These are phyloP conservation scores for Drosophila kikkawai DNA, from an alignment of 1,140 invertebrate species.

Conservation along the genomic window DNA sequence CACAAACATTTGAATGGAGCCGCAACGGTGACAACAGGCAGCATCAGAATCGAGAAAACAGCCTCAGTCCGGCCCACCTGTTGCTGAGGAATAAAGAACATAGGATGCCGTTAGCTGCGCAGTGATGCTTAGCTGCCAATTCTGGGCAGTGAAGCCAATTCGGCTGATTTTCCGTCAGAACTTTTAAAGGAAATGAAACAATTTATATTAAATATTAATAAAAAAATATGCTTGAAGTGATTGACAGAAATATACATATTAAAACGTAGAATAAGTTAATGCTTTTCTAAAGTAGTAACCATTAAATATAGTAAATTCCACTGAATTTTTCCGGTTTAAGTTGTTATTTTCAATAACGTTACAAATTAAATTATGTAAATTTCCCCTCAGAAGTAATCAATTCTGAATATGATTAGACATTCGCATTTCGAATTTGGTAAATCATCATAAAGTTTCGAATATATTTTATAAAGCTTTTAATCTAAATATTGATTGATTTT, in stretches of 20 bases:
- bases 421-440: not conserved
- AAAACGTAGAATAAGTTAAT: not conserved
- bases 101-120: conserved; percentile 61
- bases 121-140: conserved; percentile 21
- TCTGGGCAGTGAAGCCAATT: conserved; percentile 5
- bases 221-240: no score
- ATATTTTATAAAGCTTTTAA: not conserved
- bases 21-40: conserved; percentile 23
- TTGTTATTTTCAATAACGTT: no score
- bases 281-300: not conserved
- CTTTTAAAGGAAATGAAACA: not conserved
- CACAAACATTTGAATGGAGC: conserved; percentile 66
- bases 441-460: not conserved
- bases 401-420: not conserved
- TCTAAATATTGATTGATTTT: not conserved
- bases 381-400: not conserved
- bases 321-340: no score
- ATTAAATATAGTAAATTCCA: not conserved
- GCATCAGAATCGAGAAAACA: conserved; percentile 22
- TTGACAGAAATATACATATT: not conserved
- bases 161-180: conserved; percentile 19
- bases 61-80: conserved; percentile 46
- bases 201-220: no score
- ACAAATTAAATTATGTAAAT: not conserved
- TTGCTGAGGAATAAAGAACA: conserved; percentile 47